A percentile compares a stretch with the other conserved stretches of the same genome.
Evolutionary conservation across 92 coral and sea anemone species (phyloP).

Genomic region (Zoanthus gigantus): DNA sequence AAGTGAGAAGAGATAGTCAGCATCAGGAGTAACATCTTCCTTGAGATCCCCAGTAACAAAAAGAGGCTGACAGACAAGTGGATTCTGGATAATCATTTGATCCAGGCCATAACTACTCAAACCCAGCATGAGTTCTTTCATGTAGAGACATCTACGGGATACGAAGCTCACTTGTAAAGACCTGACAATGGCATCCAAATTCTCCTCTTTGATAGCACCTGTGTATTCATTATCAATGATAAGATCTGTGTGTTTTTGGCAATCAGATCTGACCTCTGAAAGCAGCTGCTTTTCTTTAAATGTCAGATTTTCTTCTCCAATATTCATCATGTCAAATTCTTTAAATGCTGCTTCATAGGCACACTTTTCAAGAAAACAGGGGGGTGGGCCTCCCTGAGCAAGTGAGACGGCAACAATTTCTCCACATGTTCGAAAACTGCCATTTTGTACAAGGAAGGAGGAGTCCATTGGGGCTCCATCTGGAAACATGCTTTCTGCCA

Average conservation of each 20-base stretch:
- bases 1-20: constrained; percentile 51
- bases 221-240: constrained; percentile 64
- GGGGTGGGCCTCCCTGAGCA: constrained; percentile 59
- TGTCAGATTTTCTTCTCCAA: constrained; percentile 16
- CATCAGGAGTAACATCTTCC: constrained; percentile 36
- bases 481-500: constrained; percentile 58
- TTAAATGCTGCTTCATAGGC: constrained; percentile 44
- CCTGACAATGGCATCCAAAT: no score
- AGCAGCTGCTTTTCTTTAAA: constrained; percentile 31
- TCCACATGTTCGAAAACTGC: constrained; percentile 53
- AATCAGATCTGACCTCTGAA: constrained; percentile 30
- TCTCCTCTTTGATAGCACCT: background rate
- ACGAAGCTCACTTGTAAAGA: constrained; percentile 30
- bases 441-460: constrained; percentile 57
- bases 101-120: constrained; percentile 25
- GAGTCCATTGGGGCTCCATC: constrained; percentile 63
- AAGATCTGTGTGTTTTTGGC: constrained; percentile 24
- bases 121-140: constrained; percentile 41
- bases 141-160: constrained; percentile 32
- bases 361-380: constrained; percentile 57
- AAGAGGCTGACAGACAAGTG: no score
- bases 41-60: no score
- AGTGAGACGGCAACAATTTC: constrained; percentile 48
- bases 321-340: constrained; percentile 53
- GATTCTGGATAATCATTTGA: no score